These are phyloP conservation scores for Chouioia cunea DNA, from an alignment of 2,888 invertebrate species.

Conservation along the genomic window DNA sequence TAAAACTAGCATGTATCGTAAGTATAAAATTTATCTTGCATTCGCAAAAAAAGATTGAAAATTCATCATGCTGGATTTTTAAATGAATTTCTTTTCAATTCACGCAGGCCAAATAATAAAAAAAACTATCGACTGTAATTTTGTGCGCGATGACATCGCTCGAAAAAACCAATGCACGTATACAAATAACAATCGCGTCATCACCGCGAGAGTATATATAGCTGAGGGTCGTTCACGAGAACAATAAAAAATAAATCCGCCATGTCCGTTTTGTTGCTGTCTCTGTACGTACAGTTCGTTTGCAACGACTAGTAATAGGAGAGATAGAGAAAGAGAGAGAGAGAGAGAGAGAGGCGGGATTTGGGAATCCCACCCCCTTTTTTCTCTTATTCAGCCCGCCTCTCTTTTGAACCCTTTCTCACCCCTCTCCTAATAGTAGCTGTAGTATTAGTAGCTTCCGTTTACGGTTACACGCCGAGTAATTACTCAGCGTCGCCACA, in stretches of 20 bases:
- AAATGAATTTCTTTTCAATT: too few species aligned
- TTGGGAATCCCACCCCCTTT: slow-evolving; percentile 39
- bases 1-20: too few species aligned
- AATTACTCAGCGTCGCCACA: slow-evolving; percentile 41
- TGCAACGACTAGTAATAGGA: not conserved
- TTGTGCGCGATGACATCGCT: slow-evolving; percentile 26
- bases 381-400: slow-evolving; percentile 30
- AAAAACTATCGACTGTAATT: too few species aligned
- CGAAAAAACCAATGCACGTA: slow-evolving; percentile 11
- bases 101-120: too few species aligned
- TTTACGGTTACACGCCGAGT: slow-evolving; percentile 37
- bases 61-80: too few species aligned
- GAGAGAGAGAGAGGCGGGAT: slow-evolving; percentile 37
- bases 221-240: slow-evolving; percentile 34
- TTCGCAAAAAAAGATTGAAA: too few species aligned
- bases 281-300: not conserved
- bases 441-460: slow-evolving; percentile 44
- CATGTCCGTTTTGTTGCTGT: slow-evolving; percentile 23
- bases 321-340: not conserved
- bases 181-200: slow-evolving; percentile 9
- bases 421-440: slow-evolving; percentile 1
- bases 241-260: slow-evolving; percentile 41
- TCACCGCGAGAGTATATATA: not conserved
- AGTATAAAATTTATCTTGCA: too few species aligned
- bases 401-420: slow-evolving; percentile 11